phyloP scores from a whole-genome alignment of 2,888 invertebrate species.

The Aromia moschata region DNA sequence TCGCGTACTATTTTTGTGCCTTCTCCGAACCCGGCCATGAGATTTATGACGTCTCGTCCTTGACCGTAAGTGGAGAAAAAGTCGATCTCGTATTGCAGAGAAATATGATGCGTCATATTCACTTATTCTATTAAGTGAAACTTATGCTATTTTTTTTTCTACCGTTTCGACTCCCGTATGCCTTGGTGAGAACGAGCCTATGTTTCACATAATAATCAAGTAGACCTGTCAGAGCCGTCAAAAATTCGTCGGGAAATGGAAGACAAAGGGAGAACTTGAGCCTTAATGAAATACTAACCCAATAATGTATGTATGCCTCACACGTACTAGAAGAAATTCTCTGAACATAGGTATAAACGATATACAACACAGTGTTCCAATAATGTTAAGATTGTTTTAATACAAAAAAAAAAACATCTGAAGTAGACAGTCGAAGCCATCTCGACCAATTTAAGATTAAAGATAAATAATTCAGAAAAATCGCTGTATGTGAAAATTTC shows the following conservation, averaged over 20 bases:
- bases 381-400: too few species aligned
- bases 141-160: constrained; percentile 7
- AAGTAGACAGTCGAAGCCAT: too few species aligned
- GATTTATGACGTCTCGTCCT: constrained; percentile 5
- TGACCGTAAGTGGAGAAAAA: constrained; percentile 7
- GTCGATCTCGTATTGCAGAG: not conserved
- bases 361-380: too few species aligned
- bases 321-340: too few species aligned
- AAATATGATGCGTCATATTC: constrained; percentile 9
- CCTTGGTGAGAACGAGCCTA: not conserved
- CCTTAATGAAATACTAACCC: too few species aligned
- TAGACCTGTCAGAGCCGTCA: not conserved
- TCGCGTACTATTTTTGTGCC: not conserved
- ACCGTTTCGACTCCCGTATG: not conserved
- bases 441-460: too few species aligned
- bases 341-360: too few species aligned
- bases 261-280: too few species aligned
- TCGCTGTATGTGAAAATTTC: too few species aligned
- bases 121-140: constrained; percentile 11
- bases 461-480: too few species aligned
- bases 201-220: not conserved
- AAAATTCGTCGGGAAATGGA: not conserved
- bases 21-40: not conserved
- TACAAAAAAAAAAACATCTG: too few species aligned
- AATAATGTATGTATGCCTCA: too few species aligned